phyloP scores from a whole-genome alignment of 1,140 invertebrate genomes.

The Drosophila nebulosa region DNA sequence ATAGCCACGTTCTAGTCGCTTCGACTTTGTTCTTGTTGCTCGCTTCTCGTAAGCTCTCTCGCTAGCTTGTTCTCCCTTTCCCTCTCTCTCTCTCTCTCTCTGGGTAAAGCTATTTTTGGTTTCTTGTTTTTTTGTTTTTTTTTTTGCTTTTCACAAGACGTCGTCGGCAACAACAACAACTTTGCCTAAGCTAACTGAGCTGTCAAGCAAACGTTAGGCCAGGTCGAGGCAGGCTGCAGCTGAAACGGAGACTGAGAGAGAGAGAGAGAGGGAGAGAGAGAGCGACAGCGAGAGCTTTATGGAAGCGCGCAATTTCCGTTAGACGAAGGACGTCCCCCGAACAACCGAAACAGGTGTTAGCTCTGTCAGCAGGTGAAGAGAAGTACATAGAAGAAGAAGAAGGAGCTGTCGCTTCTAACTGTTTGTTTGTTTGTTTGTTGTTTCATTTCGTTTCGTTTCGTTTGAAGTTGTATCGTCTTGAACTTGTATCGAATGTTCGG shows the following conservation, averaged over 20 bases:
- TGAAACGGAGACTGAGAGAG: background rate
- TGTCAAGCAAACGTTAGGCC: background rate
- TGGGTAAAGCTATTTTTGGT: background rate
- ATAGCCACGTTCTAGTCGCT: background rate
- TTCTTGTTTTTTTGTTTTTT: background rate
- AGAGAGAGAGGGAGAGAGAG: background rate
- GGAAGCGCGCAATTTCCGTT: slow-evolving; percentile 1
- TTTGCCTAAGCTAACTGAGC: background rate
- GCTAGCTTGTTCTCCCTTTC: background rate
- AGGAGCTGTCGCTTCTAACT: background rate
- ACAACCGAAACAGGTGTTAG: background rate
- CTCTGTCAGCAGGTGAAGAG: background rate
- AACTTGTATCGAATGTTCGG: background rate
- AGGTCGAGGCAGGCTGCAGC: background rate
- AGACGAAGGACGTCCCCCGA: background rate
- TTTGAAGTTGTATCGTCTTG: background rate
- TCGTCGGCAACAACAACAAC: background rate
- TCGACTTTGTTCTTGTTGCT: background rate
- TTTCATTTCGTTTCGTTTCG: background rate
- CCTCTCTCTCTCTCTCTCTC: background rate
- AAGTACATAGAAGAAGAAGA: too few species aligned
- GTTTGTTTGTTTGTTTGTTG: background rate
- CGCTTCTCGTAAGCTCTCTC: background rate
- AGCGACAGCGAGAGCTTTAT: background rate
- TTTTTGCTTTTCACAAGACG: background rate